Base-by-base conservation (phyloP, 2,888 invertebrate species). In the Caenorhabditis sp. region DNA sequence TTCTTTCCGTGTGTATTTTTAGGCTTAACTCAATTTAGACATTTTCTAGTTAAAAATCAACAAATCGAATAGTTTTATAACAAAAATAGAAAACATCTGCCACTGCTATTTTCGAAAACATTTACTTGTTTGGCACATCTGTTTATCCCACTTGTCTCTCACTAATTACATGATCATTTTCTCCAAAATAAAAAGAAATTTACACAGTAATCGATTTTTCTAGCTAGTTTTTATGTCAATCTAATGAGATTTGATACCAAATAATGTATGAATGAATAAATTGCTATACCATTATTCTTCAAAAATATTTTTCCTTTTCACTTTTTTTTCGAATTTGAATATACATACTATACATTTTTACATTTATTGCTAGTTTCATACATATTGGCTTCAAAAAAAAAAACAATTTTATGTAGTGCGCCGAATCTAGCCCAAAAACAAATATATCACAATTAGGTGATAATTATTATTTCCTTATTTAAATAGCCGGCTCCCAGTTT, bases 241-340 rank as follows among this genome's bases (percentile, higher is more conserved):
- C 43, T 43, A 43, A 43, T 43, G 43, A 43, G 43, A 43, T 43
- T 43, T 43, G 43, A 43, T 43, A 43, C 43, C 43, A 43, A 43
- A 43, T 43, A 43, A 43, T 43, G 17, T 31, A 43, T 43, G 43
- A 17, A 43, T 43, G 43, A 43, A 43, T 43, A 43, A 43, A 43
- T 43, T 43, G 43, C 14, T 43, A 43, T 43, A 43, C 43, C 17
- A 43, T 43, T 43, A 43, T 43, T 43, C 43, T 43, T 43, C 43
- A 43, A 43, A 17, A 43, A 43, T 43, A 17, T 43, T 43, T 43
- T 43, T 43, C 43, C 43, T 17, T 43, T 43, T 43, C 43, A 43
- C 43, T 43, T 43, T 43, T 43, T 43, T 43, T 43, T 43, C 17
- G 43, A 43, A 43, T 43, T 43, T 43, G 43, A 43, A 43, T 43